Conservation (phyloP, 2,888 invertebrate genomes). For the Tenthredo mesomela region DNA sequence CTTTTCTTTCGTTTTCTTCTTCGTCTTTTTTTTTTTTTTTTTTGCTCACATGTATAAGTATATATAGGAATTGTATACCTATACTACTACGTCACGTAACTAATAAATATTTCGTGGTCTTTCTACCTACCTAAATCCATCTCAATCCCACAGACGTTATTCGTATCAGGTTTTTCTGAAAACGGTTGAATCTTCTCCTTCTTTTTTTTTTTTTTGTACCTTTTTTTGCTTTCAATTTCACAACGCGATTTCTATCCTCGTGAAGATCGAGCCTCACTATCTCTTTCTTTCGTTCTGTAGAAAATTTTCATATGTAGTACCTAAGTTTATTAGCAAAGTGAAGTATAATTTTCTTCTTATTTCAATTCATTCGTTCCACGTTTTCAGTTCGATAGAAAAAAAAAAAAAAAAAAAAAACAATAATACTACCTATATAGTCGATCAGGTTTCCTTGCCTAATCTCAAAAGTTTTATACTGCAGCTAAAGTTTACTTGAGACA, state of each 20-base stretch:
- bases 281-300: background rate
- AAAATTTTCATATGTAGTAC: background rate
- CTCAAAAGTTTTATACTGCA: background rate
- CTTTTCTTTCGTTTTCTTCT: background rate
- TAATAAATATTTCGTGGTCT: constrained; percentile 3
- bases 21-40: background rate
- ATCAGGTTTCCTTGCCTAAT: too few relatives aligned
- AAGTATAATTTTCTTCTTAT: too few relatives aligned
- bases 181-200: background rate
- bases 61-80: background rate
- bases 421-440: too few relatives aligned
- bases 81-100: constrained; percentile 3
- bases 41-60: background rate
- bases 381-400: too few relatives aligned
- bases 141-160: background rate
- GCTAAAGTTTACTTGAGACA: background rate
- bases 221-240: background rate
- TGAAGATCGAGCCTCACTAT: background rate
- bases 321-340: background rate
- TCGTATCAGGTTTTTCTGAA: background rate
- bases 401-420: too few relatives aligned
- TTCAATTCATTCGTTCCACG: too few relatives aligned
- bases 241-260: background rate
- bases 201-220: background rate
- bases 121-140: background rate